A percentile compares a stretch with the other conserved stretches of the same genome.
Conservation (phyloP, 1,140 invertebrate species). For the Drosophila ohnishii region DNA sequence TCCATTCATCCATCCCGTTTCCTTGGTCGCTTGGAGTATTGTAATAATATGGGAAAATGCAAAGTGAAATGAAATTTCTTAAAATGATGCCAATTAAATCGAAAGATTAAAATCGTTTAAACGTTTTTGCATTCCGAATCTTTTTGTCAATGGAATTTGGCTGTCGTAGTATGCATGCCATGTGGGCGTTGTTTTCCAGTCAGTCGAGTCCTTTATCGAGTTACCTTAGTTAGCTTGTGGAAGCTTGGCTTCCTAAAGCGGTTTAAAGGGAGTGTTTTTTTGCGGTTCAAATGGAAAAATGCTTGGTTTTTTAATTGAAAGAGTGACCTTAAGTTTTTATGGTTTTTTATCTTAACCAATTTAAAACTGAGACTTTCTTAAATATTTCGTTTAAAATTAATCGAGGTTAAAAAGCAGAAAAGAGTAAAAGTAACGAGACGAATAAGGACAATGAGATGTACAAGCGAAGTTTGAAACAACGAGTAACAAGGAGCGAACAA, state of each 20-base stretch:
- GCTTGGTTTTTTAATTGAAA: background rate
- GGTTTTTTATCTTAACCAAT: too few relatives aligned
- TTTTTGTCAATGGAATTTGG: background rate
- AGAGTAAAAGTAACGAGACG: too few relatives aligned
- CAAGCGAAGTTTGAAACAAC: too few relatives aligned
- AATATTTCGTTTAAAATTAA: too few relatives aligned
- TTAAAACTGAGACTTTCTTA: background rate
- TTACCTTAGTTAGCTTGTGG: constrained; percentile 1
- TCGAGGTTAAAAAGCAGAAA: background rate
- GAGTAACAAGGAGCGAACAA: too few relatives aligned
- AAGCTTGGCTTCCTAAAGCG: background rate
- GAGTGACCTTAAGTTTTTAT: background rate
- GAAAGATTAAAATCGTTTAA: constrained; percentile 70
- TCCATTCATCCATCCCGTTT: background rate
- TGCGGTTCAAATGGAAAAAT: background rate
- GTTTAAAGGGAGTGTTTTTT: background rate
- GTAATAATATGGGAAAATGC: constrained; percentile 65
- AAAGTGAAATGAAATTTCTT: constrained; percentile 73
- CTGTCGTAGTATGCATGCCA: background rate
- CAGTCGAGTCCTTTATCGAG: constrained; percentile 15
- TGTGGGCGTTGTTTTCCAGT: background rate
- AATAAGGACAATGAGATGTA: too few relatives aligned
- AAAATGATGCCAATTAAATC: constrained; percentile 78
- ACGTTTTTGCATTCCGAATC: constrained; percentile 21
- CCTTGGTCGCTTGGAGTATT: constrained; percentile 29